Conservation (phyloP, 2,797 vertebrate genomes). For the Betta splendens region DNA sequence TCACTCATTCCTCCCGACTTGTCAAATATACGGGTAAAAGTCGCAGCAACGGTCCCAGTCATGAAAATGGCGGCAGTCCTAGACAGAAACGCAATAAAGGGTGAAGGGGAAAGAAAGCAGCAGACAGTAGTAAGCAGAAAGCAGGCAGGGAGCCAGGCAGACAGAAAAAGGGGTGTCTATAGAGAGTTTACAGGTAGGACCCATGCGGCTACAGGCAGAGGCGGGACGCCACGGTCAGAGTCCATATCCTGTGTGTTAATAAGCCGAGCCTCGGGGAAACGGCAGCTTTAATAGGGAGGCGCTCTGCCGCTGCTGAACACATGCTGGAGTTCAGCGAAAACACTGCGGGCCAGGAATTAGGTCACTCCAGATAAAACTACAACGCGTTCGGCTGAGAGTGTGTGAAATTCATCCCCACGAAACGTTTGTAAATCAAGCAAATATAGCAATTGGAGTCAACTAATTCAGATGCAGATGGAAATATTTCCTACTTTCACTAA, state of each 20-base stretch:
- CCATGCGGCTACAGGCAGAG: slow-evolving; percentile 73
- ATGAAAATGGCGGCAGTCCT: slow-evolving; percentile 13
- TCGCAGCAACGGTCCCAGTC: slow-evolving; percentile 9
- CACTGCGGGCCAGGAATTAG: slow-evolving; percentile 67
- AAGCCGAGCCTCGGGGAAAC: slow-evolving; percentile 71
- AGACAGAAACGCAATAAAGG: slow-evolving; percentile 16
- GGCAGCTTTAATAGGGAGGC: slow-evolving; percentile 75
- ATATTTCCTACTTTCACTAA: slow-evolving; percentile 8
- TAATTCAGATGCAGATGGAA: slow-evolving; percentile 38
- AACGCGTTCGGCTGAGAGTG: slow-evolving; percentile 59
- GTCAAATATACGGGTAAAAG: slow-evolving; percentile 48
- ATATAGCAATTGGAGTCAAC: too few relatives aligned
- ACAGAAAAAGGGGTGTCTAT: slow-evolving; percentile 50
- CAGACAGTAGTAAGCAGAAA: slow-evolving; percentile 31
- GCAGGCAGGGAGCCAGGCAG: slow-evolving; percentile 56
- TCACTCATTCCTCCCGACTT: slow-evolving; percentile 53
- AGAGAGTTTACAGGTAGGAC: slow-evolving; percentile 75
- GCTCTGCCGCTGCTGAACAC: slow-evolving; percentile 78
- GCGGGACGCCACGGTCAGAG: slow-evolving; percentile 71
- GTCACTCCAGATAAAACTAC: slow-evolving; percentile 75
- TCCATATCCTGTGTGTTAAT: slow-evolving; percentile 81
- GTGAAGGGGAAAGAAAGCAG: slow-evolving; percentile 20
- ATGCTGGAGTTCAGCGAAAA: slow-evolving; percentile 74
- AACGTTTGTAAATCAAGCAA: slow-evolving; percentile 62
- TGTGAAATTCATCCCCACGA: slow-evolving; percentile 48